Percentiles rank a stretch among this genome's conserved stretches.
Conservation (phyloP, 2,888 invertebrate species). For the Hedya salicella region DNA sequence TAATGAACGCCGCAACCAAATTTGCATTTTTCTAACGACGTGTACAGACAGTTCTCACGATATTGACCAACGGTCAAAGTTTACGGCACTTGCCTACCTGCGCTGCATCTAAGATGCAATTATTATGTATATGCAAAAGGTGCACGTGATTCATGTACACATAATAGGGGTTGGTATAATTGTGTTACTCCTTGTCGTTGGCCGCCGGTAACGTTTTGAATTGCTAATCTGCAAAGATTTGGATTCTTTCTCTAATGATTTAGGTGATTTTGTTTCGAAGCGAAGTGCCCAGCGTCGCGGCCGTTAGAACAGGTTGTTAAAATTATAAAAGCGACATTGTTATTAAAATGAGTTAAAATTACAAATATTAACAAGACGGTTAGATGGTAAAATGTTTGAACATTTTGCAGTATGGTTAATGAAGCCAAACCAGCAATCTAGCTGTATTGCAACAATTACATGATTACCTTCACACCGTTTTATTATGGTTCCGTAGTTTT, state of each 20-base stretch:
- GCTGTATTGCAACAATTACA: no score
- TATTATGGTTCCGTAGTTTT: no score
- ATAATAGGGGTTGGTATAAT: slow-evolving; percentile 17
- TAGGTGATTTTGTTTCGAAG: slow-evolving; percentile 15
- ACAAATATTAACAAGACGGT: no score
- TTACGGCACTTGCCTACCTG: slow-evolving; percentile 18
- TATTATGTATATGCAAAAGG: slow-evolving; percentile 33
- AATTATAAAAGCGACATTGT: neutral
- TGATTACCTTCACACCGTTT: no score
- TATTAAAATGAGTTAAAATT: no score
- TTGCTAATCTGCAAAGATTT: slow-evolving; percentile 43
- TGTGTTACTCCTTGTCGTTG: slow-evolving; percentile 15
- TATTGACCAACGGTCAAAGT: slow-evolving; percentile 25
- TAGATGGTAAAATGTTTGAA: no score
- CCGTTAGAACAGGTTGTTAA: neutral
- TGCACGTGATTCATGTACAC: slow-evolving; percentile 7
- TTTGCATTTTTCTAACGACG: slow-evolving; percentile 32
- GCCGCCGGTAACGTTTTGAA: no score
- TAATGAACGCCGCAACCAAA: slow-evolving; percentile 1
- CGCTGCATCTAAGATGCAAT: slow-evolving; percentile 24
- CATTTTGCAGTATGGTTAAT: no score
- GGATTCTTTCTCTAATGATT: slow-evolving; percentile 18
- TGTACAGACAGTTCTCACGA: slow-evolving; percentile 17
- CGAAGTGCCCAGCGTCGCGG: slow-evolving; percentile 39
- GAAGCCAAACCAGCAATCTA: no score